A percentile compares a stretch with the other conserved stretches of the same genome.
These are phyloP conservation scores for Danaus melanippus DNA, from an alignment of 1,140 invertebrate genomes.

Conservation along the genomic window DNA sequence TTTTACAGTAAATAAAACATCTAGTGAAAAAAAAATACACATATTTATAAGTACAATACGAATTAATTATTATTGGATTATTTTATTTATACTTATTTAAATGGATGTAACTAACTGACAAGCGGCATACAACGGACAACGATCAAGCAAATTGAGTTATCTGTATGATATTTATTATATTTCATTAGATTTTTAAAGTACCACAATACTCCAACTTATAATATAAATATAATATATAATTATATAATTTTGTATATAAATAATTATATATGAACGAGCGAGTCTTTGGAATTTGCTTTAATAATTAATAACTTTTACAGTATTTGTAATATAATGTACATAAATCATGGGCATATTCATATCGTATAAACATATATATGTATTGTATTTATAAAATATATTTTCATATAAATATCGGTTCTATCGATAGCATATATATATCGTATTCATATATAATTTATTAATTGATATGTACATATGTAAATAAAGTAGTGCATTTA, in stretches of 20 bases:
- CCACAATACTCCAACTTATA: conserved; percentile 41
- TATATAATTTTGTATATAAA: conserved; percentile 37
- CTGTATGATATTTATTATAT: conserved; percentile 24
- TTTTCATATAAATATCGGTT: conserved; percentile 6
- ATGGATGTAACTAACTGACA: conserved; percentile 22
- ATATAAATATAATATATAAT: conserved; percentile 21
- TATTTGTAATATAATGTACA: conserved; percentile 23
- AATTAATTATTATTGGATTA: conserved; percentile 12
- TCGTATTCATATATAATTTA: conserved; percentile 20
- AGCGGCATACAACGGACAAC: conserved; percentile 28
- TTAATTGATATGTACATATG: conserved; percentile 43
- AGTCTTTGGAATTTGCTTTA: conserved; percentile 62
- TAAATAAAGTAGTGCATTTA: conserved; percentile 57
- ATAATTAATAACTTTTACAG: conserved; percentile 22
- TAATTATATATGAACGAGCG: conserved; percentile 30
- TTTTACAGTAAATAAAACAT: too few species aligned
- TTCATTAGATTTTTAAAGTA: conserved; percentile 25
- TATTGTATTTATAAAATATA: conserved; percentile 18
- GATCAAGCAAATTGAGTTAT: conserved; percentile 22
- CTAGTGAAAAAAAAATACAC: conserved; percentile 10
- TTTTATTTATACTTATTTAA: conserved; percentile 27
- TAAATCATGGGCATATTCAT: conserved; percentile 16
- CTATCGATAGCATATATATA: conserved; percentile 13
- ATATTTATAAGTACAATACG: conserved; percentile 21
- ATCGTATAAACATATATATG: conserved; percentile 15